Evolutionary conservation across 2,888 invertebrate species (phyloP), one percentile per base, ranked within the genome.

Genomic region (Diplazon laetatorius): DNA sequence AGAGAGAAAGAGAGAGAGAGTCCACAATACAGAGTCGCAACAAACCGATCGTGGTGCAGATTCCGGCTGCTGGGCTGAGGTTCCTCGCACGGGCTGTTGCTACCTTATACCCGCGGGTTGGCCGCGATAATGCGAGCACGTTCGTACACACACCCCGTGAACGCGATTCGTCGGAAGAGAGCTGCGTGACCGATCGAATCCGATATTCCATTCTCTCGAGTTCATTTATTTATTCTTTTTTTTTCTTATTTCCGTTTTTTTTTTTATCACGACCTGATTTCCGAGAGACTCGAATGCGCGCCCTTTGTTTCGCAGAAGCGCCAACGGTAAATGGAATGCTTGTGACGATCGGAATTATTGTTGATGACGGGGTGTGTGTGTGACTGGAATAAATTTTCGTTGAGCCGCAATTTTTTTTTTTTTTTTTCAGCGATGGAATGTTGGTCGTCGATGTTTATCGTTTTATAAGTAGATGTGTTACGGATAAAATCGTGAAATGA

Each of bases 121-220:
- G 60, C 71, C 20, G 63, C 60, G 78, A 75, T 78, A 78, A 78
- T 75, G 70, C 78, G 78, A 78, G 78, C 75, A 71, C 78, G 59
- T 75, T 48, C 75, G 75, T 68, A 57, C 62, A 75, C 46, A n/a
- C n/a, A n/a, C n/a, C n/a, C 59, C 59, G 65, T 42, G 44, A 63
- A 71, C 66, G 62, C 62, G 71, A 78, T 72, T 60, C 66, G 46
- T 25, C 39, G 35, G 57, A 60, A 25, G 44, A 55, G 72, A 76
- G 63, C 72, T 79, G 79, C 79, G 76, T 79, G 76, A 76, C 79
- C 76, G 79, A 79, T 76, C 76, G 63, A 72, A 79, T 79, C n/a
- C 79, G 79, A 76, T 76, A 76, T 72, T 76, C 68, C 55, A 62
- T 73, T 62, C 76, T 62, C 76, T 68, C 59, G 63, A 50, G 70